A percentile compares a stretch with the other conserved stretches of the same genome.
These are phyloP conservation scores for Chaenogobius annularis DNA, from an alignment of 2,113 vertebrate species.

Conservation along the genomic window DNA sequence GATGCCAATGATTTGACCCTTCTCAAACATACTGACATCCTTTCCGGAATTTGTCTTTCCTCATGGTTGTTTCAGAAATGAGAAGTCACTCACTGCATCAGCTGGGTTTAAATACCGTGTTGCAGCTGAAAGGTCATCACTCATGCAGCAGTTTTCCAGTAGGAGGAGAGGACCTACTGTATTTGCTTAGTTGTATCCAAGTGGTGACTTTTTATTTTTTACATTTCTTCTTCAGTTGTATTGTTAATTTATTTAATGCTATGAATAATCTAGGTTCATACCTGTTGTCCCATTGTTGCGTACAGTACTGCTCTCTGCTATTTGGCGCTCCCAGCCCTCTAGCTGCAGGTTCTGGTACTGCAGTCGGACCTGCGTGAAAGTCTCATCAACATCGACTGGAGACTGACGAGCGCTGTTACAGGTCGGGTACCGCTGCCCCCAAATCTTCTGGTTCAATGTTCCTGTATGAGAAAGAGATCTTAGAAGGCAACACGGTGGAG, in stretches of 20 bases:
- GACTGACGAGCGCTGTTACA: conserved; percentile 92
- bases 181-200: too few relatives aligned
- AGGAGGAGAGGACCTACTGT: too few relatives aligned
- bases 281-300: conserved; percentile 95
- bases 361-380: conserved; percentile 88
- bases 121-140: too few relatives aligned
- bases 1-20: too few relatives aligned
- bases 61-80: too few relatives aligned
- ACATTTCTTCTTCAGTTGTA: not conserved
- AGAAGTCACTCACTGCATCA: too few relatives aligned
- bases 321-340: conserved; percentile 85
- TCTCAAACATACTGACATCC: too few relatives aligned
- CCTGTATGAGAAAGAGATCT: conserved; percentile 71
- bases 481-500: too few relatives aligned
- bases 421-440: conserved; percentile 88
- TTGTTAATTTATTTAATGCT: not conserved
- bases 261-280: conserved; percentile 47
- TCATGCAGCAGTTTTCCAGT: too few relatives aligned
- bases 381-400: conserved; percentile 94
- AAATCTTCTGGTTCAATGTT: conserved; percentile 86
- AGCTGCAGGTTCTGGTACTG: conserved; percentile 90
- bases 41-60: too few relatives aligned
- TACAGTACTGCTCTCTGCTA: conserved; percentile 83
- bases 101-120: too few relatives aligned
- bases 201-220: too few relatives aligned